Percentiles rank a stretch among this genome's conserved stretches.
Conservation (phyloP, 2,888 invertebrate genomes). For the Apodemia hepburni region DNA sequence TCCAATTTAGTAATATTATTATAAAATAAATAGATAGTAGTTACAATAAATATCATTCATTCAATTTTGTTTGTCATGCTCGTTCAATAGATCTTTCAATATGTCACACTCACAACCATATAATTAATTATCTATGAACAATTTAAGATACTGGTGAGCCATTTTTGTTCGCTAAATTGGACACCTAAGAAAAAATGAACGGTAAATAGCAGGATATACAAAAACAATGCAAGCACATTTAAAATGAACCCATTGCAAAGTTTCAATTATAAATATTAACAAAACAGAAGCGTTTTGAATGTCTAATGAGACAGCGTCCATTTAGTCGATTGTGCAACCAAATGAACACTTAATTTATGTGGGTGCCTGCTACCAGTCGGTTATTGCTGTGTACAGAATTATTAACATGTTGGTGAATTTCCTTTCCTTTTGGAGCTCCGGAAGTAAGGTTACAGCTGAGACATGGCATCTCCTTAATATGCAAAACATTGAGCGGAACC, state of each 20-base stretch:
- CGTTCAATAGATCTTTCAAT: no score
- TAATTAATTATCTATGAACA: no score
- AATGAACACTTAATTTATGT: slow-evolving; percentile 11
- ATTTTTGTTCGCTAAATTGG: no score
- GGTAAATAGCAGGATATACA: no score
- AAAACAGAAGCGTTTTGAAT: slow-evolving; percentile 4
- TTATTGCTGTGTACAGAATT: slow-evolving; percentile 55
- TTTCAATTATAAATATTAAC: not conserved
- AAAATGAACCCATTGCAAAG: not conserved
- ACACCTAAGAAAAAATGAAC: no score
- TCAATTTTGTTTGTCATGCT: no score
- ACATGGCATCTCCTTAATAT: slow-evolving; percentile 55
- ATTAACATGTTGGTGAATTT: slow-evolving; percentile 62
- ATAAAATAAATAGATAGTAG: no score
- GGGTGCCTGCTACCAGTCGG: slow-evolving; percentile 3
- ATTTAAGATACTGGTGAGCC: no score
- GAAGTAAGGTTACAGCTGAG: slow-evolving; percentile 51
- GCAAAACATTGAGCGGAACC: slow-evolving; percentile 41
- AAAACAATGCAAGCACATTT: no score
- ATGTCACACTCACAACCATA: no score
- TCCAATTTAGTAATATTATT: no score
- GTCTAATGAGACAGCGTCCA: slow-evolving; percentile 1
- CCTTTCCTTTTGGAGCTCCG: slow-evolving; percentile 70
- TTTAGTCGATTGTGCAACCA: slow-evolving; percentile 12
- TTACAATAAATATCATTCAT: no score